Evolutionary conservation across 2,113 vertebrate species (phyloP).

Genomic region (Petroica traversi): DNA sequence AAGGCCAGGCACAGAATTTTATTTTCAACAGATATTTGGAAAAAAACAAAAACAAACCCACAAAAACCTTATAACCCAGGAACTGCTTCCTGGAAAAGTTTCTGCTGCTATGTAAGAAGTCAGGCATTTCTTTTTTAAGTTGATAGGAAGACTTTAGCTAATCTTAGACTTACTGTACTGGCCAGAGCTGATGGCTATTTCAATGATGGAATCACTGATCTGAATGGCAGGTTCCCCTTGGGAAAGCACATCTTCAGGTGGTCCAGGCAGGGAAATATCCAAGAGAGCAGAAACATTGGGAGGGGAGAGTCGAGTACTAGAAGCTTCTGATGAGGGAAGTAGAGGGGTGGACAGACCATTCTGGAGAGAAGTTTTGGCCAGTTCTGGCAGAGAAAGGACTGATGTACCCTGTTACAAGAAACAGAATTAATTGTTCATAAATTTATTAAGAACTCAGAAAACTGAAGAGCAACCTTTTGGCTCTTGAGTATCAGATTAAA

Average conservation of each 20-base stretch:
- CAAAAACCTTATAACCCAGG: not conserved
- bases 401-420: constrained; percentile 59
- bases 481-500: not conserved
- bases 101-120: not conserved
- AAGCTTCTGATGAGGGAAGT: constrained; percentile 63
- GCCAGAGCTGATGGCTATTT: constrained; percentile 96
- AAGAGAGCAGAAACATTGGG: constrained; percentile 94
- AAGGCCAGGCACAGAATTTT: not conserved
- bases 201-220: constrained; percentile 98
- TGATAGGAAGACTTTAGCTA: not conserved
- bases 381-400: constrained; percentile 72
- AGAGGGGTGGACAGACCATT: constrained; percentile 81
- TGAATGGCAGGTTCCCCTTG: constrained; percentile 90
- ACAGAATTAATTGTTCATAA: not conserved
- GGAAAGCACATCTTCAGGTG: constrained; percentile 91
- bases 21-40: not conserved
- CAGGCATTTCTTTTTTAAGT: not conserved
- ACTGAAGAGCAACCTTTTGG: not conserved
- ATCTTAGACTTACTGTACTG: constrained; percentile 81
- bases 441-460: not conserved
- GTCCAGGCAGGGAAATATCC: constrained; percentile 95
- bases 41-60: not conserved
- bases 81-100: not conserved
- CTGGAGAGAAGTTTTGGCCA: constrained; percentile 74
- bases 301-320: constrained; percentile 86